A percentile compares a stretch with the other conserved stretches of the same genome.
These are phyloP conservation scores for Lasiommata megera DNA, from an alignment of 2,888 invertebrate species.

Conservation along the genomic window DNA sequence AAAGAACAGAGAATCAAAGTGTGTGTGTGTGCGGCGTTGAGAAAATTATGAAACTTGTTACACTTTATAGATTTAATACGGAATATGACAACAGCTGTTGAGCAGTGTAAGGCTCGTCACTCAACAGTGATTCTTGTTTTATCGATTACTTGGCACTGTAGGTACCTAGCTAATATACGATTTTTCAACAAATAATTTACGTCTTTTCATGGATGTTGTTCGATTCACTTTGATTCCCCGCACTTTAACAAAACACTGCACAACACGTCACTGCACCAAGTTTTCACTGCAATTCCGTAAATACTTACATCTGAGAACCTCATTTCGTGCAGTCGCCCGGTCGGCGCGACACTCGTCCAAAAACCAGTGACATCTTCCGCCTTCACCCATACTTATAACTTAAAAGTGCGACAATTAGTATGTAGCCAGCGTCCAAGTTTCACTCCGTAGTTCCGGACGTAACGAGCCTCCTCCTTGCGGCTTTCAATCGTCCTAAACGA, in stretches of 20 bases:
- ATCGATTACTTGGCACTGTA: too few relatives aligned
- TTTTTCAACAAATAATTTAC: too few relatives aligned
- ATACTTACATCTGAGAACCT: conserved; percentile 62
- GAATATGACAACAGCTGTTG: too few relatives aligned
- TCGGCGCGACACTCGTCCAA: conserved; percentile 53
- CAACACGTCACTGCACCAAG: conserved; percentile 34
- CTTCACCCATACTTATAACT: conserved; percentile 75
- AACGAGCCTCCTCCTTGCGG: conserved; percentile 58
- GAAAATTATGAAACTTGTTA: too few relatives aligned
- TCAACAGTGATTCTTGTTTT: too few relatives aligned
- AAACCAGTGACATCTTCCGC: conserved; percentile 52
- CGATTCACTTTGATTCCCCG: not conserved
- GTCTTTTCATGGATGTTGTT: not conserved
- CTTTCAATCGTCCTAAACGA: conserved; percentile 63
- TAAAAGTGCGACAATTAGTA: conserved; percentile 60
- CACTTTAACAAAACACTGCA: conserved; percentile 24
- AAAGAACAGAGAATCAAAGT: too few relatives aligned
- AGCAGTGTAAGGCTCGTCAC: too few relatives aligned
- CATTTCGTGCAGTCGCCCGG: conserved; percentile 65
- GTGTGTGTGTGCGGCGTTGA: too few relatives aligned
- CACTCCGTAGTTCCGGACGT: conserved; percentile 68
- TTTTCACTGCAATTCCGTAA: conserved; percentile 34
- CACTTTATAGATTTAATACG: too few relatives aligned
- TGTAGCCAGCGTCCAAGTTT: conserved; percentile 64
- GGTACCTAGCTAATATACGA: too few relatives aligned